These are phyloP conservation scores for Prorops nasuta DNA, from an alignment of 1,140 invertebrate species.

Conservation along the genomic window DNA sequence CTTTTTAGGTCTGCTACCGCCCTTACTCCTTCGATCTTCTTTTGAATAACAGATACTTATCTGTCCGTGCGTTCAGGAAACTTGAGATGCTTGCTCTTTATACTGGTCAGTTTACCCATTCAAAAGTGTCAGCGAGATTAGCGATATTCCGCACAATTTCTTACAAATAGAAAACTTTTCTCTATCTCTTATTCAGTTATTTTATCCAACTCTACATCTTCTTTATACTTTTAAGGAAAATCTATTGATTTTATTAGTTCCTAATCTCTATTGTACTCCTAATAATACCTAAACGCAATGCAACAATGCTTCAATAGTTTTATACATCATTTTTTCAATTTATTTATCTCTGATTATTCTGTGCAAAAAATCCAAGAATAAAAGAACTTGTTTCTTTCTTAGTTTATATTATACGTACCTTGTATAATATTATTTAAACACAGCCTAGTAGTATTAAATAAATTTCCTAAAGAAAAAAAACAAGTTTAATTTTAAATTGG, in stretches of 20 bases:
- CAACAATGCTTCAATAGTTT: no score
- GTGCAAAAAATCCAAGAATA: no score
- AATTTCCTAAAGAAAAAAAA: constrained; percentile 15
- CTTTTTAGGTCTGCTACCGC: constrained; percentile 16
- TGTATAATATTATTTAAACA: constrained; percentile 22
- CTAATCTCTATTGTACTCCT: no score
- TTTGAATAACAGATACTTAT: constrained; percentile 22
- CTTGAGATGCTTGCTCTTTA: constrained; percentile 27
- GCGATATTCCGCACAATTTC: constrained; percentile 28
- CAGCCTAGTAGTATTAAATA: constrained; percentile 15
- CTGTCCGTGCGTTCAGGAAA: constrained; percentile 16
- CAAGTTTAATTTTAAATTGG: constrained; percentile 2
- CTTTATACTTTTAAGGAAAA: no score
- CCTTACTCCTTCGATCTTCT: constrained; percentile 3
- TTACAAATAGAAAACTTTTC: constrained; percentile 29
- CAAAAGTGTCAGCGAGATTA: constrained; percentile 24
- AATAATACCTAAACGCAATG: no score
- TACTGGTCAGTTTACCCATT: constrained; percentile 13
- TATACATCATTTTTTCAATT: no score
- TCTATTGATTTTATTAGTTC: no score
- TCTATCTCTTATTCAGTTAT: constrained; percentile 1
- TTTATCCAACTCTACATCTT: no score
- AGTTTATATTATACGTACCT: no score
- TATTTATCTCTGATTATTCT: no score
- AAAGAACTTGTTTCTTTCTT: no score